Conservation (phyloP, 1,140 invertebrate genomes). For the Coptotermes formosanus region DNA sequence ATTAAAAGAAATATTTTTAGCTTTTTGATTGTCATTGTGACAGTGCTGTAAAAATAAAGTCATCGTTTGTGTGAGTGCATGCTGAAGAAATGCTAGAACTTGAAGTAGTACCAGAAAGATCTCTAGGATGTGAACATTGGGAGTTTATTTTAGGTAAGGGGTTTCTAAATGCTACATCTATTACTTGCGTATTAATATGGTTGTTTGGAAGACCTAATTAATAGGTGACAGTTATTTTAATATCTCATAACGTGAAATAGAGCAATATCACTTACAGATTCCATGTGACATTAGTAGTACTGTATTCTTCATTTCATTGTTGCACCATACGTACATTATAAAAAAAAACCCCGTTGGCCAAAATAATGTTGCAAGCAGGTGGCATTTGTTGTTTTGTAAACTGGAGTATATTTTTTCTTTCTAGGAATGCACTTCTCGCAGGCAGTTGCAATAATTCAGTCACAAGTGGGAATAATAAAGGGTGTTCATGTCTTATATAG, state of each 20-base stretch:
- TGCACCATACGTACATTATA: neutral
- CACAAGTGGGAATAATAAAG: conserved; percentile 87
- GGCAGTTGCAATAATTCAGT: conserved; percentile 91
- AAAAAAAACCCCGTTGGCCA: neutral
- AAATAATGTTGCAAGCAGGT: neutral
- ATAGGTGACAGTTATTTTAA: neutral
- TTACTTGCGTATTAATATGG: conserved; percentile 31
- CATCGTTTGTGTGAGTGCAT: neutral
- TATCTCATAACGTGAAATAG: neutral
- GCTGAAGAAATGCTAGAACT: conserved; percentile 81
- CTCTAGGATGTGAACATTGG: conserved; percentile 94
- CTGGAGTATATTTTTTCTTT: conserved; percentile 48
- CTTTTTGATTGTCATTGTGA: conserved; percentile 29
- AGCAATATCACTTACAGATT: neutral
- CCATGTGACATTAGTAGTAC: neutral
- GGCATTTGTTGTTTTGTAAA: neutral
- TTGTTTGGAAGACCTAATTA: neutral
- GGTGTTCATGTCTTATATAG: conserved; percentile 95
- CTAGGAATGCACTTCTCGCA: conserved; percentile 97
- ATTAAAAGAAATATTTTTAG: conserved; percentile 25
- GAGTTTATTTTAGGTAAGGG: conserved; percentile 92
- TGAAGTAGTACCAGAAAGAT: conserved; percentile 92
- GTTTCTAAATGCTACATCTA: conserved; percentile 40
- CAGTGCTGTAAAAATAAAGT: neutral
- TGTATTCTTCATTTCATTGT: neutral